These are phyloP conservation scores for Hemibagrus wyckioides DNA, from an alignment of 2,113 vertebrate species.

Conservation along the genomic window DNA sequence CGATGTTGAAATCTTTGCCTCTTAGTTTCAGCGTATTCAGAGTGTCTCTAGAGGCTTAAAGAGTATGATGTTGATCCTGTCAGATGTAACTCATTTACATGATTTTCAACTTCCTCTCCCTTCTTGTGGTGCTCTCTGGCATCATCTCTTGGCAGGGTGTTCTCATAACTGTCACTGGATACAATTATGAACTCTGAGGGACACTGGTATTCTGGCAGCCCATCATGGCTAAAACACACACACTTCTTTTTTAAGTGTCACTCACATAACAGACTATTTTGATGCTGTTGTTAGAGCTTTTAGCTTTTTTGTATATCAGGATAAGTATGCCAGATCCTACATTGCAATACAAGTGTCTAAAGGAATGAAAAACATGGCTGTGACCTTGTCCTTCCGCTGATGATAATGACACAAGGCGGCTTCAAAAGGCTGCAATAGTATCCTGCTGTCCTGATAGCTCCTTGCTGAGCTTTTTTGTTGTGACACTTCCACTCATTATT, in stretches of 20 bases:
- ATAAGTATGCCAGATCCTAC: constrained; percentile 38
- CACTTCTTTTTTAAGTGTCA: constrained; percentile 5
- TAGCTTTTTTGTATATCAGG: constrained; percentile 40
- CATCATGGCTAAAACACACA: constrained; percentile 2
- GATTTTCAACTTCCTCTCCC: constrained; percentile 33
- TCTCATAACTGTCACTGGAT: not conserved
- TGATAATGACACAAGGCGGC: constrained; percentile 36
- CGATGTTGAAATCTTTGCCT: not conserved
- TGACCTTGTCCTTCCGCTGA: constrained; percentile 12
- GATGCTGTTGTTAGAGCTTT: constrained; percentile 21
- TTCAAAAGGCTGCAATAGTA: constrained; percentile 12
- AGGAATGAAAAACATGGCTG: constrained; percentile 10
- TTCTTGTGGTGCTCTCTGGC: not conserved
- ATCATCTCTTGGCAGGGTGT: constrained; percentile 18
- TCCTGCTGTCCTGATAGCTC: constrained; percentile 12
- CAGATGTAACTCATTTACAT: constrained; percentile 36
- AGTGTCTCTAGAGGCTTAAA: constrained; percentile 2
- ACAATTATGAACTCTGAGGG: constrained; percentile 23
- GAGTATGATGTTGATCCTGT: constrained; percentile 40
- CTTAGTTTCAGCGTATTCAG: constrained; percentile 7
- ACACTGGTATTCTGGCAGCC: constrained; percentile 43
- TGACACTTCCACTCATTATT: constrained; percentile 46
- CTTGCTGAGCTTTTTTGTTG: constrained; percentile 37
- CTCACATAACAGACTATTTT: not conserved
- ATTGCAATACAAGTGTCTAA: constrained; percentile 6